Conservation (phyloP, 2,113 vertebrate genomes). For the Chelonoidis abingdonii region DNA sequence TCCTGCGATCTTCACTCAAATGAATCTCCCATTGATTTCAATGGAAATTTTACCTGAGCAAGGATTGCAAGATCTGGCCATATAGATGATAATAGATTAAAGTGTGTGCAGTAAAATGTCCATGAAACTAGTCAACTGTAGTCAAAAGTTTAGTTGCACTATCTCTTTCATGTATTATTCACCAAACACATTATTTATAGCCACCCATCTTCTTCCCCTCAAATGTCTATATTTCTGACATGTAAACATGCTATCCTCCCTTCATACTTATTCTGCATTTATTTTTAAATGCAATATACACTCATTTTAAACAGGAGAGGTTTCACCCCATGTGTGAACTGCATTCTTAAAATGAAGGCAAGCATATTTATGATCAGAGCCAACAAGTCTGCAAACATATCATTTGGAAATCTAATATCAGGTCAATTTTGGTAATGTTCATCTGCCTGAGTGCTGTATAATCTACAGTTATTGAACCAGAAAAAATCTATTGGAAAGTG, state of each 20-base stretch:
- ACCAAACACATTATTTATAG: background rate
- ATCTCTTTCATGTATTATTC: background rate
- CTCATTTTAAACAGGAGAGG: constrained; percentile 47
- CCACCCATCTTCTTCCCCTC: constrained; percentile 2
- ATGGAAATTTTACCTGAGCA: background rate
- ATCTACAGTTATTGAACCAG: constrained; percentile 39
- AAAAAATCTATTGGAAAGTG: background rate
- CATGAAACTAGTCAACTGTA: background rate
- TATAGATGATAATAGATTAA: background rate
- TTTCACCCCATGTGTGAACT: constrained; percentile 42
- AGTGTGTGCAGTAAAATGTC: background rate
- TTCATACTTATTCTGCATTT: constrained; percentile 16
- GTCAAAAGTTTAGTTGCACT: background rate
- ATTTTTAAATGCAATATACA: constrained; percentile 41
- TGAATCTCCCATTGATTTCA: background rate
- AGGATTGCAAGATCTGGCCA: background rate
- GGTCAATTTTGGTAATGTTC: constrained; percentile 5
- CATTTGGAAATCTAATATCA: constrained; percentile 16
- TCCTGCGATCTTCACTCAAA: background rate
- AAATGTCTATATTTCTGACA: constrained; percentile 36
- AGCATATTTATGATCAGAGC: constrained; percentile 39
- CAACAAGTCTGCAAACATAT: constrained; percentile 17
- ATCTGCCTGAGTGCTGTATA: background rate
- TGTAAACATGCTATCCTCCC: background rate
- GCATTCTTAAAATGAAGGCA: constrained; percentile 38